Evolutionary conservation across 2,113 vertebrate genomes (phyloP).

Genomic region (Anser brachyrhynchus): DNA sequence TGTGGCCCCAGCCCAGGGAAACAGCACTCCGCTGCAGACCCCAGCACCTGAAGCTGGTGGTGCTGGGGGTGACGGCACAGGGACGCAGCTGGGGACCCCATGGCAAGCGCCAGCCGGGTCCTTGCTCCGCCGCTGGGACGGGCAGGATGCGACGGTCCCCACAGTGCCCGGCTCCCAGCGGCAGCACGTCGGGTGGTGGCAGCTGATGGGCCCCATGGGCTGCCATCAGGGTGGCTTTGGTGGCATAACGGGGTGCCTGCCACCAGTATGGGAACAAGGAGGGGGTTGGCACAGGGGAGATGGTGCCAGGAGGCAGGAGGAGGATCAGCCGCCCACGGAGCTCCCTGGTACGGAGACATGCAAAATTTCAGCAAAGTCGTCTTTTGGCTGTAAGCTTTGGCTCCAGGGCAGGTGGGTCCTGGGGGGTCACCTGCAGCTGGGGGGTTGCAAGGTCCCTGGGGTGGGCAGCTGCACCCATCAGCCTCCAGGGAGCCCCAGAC

Average conservation of each 20-base stretch:
- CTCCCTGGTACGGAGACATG: background rate
- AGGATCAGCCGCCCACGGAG: background rate
- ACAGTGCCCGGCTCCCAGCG: fast-evolving
- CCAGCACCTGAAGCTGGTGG: background rate
- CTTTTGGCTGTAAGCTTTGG: background rate
- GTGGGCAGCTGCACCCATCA: background rate
- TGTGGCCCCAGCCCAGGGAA: background rate
- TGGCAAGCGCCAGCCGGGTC: background rate
- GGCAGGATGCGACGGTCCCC: background rate
- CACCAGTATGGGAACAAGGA: background rate
- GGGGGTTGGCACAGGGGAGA: background rate
- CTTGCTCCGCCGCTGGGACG: background rate
- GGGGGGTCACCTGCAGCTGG: fast-evolving
- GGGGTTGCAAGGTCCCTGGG: fast-evolving
- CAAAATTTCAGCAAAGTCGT: fast-evolving
- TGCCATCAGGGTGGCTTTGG: background rate
- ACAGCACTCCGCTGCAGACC: fast-evolving
- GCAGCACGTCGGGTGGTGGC: fast-evolving
- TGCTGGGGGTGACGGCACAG: fast-evolving
- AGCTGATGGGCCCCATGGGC: background rate
- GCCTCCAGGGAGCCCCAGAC: fast-evolving
- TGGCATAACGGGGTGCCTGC: background rate
- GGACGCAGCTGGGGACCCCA: background rate
- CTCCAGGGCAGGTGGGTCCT: fast-evolving
- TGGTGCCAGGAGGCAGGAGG: background rate